Evolutionary conservation across 2,113 vertebrate species (phyloP).

Genomic region (Brachypodius melanocephalos): DNA sequence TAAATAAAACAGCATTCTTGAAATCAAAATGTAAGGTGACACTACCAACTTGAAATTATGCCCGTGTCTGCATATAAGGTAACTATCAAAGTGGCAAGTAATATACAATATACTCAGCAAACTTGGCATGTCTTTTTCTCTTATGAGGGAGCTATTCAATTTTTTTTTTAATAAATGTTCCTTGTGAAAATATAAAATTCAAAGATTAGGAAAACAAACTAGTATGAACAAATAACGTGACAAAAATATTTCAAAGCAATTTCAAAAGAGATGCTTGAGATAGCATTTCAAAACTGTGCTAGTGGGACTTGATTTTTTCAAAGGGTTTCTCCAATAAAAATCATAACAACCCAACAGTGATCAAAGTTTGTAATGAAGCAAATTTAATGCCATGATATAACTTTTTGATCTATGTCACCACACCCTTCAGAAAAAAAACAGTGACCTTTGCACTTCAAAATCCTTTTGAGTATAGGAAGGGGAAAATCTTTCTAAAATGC

Average conservation of each 20-base stretch:
- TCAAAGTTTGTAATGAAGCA: neutral
- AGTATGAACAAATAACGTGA: neutral
- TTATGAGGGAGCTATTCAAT: neutral
- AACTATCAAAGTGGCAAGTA: neutral
- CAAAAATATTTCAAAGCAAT: conserved; percentile 12
- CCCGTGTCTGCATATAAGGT: neutral
- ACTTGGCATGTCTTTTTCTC: neutral
- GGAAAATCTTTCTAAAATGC: neutral
- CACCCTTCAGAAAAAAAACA: neutral
- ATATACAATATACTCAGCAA: neutral
- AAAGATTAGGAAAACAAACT: neutral
- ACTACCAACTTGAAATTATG: neutral
- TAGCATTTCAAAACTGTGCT: neutral
- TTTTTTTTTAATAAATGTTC: neutral
- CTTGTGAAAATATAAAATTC: neutral
- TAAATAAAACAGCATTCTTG: neutral
- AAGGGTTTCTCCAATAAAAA: neutral
- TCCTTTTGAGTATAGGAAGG: neutral
- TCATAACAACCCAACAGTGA: neutral
- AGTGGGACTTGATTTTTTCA: neutral
- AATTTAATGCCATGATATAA: neutral
- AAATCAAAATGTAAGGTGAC: neutral
- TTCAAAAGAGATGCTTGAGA: neutral
- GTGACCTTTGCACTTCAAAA: neutral
- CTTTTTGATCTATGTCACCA: neutral